phyloP scores from a whole-genome alignment of 2,797 vertebrate genomes.

The Mionectes olivaceus region DNA sequence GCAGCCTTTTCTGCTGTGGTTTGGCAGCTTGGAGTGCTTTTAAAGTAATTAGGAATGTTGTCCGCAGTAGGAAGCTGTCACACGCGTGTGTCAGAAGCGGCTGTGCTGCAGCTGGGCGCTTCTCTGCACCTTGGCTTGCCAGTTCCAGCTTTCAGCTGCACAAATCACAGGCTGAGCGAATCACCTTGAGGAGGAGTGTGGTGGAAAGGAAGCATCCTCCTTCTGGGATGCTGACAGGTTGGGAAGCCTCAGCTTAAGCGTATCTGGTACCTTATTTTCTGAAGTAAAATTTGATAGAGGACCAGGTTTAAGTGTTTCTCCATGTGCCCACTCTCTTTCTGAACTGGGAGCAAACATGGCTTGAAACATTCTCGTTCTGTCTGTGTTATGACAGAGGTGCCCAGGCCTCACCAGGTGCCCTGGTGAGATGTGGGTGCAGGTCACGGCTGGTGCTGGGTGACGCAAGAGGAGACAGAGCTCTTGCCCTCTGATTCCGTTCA shows the following conservation, averaged over 20 bases:
- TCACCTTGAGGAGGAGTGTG: neutral
- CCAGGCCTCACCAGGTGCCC: neutral
- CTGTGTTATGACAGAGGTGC: neutral
- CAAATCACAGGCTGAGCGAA: neutral
- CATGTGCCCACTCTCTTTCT: neutral
- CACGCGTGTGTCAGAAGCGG: neutral
- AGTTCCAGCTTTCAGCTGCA: neutral
- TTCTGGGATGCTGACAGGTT: neutral
- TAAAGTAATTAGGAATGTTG: neutral
- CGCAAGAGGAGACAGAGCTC: neutral
- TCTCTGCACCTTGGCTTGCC: neutral
- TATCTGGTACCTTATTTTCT: neutral
- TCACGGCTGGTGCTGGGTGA: neutral
- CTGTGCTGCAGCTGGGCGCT: neutral
- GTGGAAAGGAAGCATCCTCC: neutral
- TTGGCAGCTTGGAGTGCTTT: conserved; percentile 1
- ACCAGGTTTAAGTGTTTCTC: neutral
- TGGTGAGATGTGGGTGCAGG: neutral
- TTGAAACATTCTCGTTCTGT: neutral
- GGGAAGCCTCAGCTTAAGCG: neutral
- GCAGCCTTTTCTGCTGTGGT: neutral
- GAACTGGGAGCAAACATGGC: neutral
- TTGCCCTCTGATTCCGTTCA: neutral
- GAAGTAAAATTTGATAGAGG: neutral
- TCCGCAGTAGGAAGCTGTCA: neutral